Evolutionary conservation across 2,888 invertebrate genomes (phyloP), one percentile per base, ranked within the genome.

Genomic region (Thumatha senex): DNA sequence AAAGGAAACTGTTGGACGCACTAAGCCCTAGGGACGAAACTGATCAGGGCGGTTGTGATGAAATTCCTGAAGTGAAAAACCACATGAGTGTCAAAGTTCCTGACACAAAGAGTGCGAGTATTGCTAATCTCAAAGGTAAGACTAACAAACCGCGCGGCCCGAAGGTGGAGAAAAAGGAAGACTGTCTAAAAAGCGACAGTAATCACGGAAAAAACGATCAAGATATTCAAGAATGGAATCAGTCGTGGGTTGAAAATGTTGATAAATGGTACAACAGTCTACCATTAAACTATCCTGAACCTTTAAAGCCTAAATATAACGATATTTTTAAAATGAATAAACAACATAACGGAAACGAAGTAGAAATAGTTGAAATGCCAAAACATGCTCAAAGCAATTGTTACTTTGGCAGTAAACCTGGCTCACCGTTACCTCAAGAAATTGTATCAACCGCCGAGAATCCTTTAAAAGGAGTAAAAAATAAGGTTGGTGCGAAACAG

Each of bases 111-210:
- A 49, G 44, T 50, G 45, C 45, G 30, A 41, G 11, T 39, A 36
- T 31, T 13, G 40, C 35, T 35, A 39, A 43, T 18, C 31, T 12
- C 29, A 29, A 36, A 56, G 48, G 42, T 60, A 58, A 51, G 49
- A 48, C 46, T n/a, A 40, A 30, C 10, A 46, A 40, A 66, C 74
- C 74, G 73, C 74, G 73, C 71, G 72, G 72, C 74, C 74, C 73
- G 67, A 58, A 31, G 14, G 38, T 42, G 29, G 35, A 35, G 3
- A 18, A 42, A 13, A 35, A 40, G 2, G 35, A 53, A 51, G 18
- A 53, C 42, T 38, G 18, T 29, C 1, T 38, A 7, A 18, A 29
- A 13, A 41, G n/a, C 14, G 13, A 47, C 18, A 33, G 11, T 31
- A 18, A 11, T 43, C 34, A 31, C 0, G 36, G 8, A 8, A 42